Percentiles rank a stretch among this genome's conserved stretches.
phyloP scores from a whole-genome alignment of 2,888 invertebrate genomes.

The Stenurella melanura region DNA sequence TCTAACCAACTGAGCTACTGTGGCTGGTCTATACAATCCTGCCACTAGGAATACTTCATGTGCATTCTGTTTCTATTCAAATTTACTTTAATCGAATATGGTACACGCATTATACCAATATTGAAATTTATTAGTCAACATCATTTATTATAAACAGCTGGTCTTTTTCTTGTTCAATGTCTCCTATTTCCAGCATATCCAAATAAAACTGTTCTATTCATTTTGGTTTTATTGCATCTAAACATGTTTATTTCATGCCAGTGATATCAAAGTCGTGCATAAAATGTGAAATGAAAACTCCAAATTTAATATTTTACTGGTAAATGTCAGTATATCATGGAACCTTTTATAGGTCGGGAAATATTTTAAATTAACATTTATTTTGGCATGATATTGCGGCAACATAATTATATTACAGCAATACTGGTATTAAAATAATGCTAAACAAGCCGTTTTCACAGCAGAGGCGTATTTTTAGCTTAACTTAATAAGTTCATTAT shows the following conservation, averaged over 20 bases:
- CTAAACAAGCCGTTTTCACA: too few relatives aligned
- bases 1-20: too few relatives aligned
- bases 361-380: conserved; percentile 10
- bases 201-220: not conserved
- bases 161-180: not conserved
- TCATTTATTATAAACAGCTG: not conserved
- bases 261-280: conserved; percentile 19
- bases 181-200: not conserved
- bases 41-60: too few relatives aligned
- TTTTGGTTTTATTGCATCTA: conserved; percentile 22
- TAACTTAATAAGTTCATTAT: too few relatives aligned
- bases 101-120: not conserved
- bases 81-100: too few relatives aligned
- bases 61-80: too few relatives aligned
- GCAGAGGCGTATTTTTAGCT: too few relatives aligned
- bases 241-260: conserved; percentile 31
- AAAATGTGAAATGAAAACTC: conserved; percentile 17
- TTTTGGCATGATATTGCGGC: not conserved
- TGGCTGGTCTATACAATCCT: too few relatives aligned
- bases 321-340: conserved; percentile 28
- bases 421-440: too few relatives aligned
- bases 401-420: not conserved
- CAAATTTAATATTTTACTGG: conserved; percentile 35
- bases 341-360: conserved; percentile 2
- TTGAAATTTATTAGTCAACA: not conserved